These are phyloP conservation scores for Himantopus leucocephalus DNA, from an alignment of 2,113 vertebrate species.

Conservation along the genomic window DNA sequence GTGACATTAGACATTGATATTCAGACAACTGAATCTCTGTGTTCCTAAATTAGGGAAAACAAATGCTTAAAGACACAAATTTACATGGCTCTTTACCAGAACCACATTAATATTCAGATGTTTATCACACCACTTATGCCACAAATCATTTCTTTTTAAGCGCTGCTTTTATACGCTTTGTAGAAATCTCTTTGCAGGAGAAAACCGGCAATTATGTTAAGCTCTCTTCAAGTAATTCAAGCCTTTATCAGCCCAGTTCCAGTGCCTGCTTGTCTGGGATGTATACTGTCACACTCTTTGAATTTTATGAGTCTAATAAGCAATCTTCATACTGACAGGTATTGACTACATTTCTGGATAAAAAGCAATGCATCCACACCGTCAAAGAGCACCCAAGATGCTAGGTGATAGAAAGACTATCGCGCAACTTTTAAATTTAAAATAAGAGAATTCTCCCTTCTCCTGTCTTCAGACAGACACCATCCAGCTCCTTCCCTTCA, in stretches of 20 bases:
- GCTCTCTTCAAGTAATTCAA: slow-evolving; percentile 7
- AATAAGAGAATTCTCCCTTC: neutral
- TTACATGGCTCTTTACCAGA: neutral
- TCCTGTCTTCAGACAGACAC: neutral
- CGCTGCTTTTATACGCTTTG: neutral
- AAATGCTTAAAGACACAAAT: neutral
- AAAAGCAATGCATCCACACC: neutral
- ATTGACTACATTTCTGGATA: neutral
- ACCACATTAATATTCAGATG: slow-evolving; percentile 14
- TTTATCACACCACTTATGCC: neutral
- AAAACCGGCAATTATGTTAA: slow-evolving; percentile 28
- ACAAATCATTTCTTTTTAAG: neutral
- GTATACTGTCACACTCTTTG: neutral
- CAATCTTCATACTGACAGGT: neutral
- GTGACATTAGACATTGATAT: neutral
- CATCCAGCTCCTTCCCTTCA: neutral
- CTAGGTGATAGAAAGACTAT: neutral
- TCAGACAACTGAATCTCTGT: neutral
- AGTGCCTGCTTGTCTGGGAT: neutral
- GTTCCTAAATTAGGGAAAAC: neutral
- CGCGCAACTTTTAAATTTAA: neutral
- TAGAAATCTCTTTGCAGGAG: neutral
- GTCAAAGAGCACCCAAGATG: neutral
- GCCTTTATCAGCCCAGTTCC: neutral
- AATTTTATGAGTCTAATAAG: neutral